These are phyloP conservation scores for Atractosteus spatula DNA, from an alignment of 2,113 vertebrate species.

Conservation along the genomic window DNA sequence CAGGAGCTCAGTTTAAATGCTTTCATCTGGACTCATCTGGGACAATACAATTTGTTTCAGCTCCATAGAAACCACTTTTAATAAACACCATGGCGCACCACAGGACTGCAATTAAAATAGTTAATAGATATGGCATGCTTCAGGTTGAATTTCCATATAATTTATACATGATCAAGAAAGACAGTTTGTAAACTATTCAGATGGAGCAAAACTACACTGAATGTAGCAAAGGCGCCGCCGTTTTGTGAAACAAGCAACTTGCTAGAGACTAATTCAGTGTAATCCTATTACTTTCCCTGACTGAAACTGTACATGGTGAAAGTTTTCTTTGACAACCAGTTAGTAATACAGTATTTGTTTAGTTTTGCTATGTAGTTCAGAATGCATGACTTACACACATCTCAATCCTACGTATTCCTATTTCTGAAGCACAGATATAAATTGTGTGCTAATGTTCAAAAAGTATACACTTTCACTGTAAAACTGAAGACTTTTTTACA, in stretches of 20 bases:
- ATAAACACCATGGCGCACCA: constrained; percentile 56
- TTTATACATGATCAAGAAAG: constrained; percentile 37
- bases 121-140: constrained; percentile 63
- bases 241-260: not conserved
- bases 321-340: not conserved
- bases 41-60: constrained; percentile 42
- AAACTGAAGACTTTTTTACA: constrained; percentile 92
- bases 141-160: constrained; percentile 60
- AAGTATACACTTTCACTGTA: constrained; percentile 88
- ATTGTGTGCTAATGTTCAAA: constrained; percentile 81
- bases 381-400: constrained; percentile 61
- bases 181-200: constrained; percentile 27
- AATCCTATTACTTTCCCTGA: not conserved
- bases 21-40: constrained; percentile 55
- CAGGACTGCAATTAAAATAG: constrained; percentile 62
- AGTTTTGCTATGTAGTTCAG: constrained; percentile 32
- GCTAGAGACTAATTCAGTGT: not conserved
- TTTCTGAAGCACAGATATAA: constrained; percentile 84
- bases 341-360: not conserved
- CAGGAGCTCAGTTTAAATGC: constrained; percentile 47
- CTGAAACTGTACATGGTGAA: not conserved
- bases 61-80: constrained; percentile 57
- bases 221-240: constrained; percentile 22
- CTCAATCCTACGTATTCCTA: constrained; percentile 49
- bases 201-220: constrained; percentile 20